Evolutionary conservation across 2,888 invertebrate species (phyloP), one percentile per base, ranked within the genome.

Genomic region (Zonitis immaculata): DNA sequence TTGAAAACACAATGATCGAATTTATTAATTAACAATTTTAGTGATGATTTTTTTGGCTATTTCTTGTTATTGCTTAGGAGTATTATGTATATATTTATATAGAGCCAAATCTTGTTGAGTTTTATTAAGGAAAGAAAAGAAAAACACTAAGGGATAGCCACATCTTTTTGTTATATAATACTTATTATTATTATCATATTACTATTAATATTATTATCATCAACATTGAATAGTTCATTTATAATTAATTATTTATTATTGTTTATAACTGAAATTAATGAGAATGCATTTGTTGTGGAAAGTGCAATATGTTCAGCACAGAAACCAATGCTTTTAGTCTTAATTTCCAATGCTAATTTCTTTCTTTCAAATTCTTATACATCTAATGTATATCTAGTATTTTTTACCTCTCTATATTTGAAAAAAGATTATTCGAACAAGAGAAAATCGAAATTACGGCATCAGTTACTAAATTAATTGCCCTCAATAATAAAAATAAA

Each of bases 1-100:
- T 82, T 95, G 71, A 94, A 93, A 81, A 91, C 89, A 78, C 93
- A 94, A 89, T 90, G 89, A 88, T 85, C 80, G 9, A 35, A 16
- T 18, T 35, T 35, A 35, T 35, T 35, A 35, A 35, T 56, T 22
- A 44, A 44, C 20, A 26, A 49, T n/a, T n/a, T n/a, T 45, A 49
- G 42, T 44, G 46, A 46, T 44, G 49, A 51, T n/a, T n/a, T n/a
- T 49, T 54, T 49, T 64, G 35, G 58, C 60, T 62, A 65, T 64
- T 65, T 68, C 68, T 70, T 73, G 72, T 73, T 71, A 68, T 67
- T 61, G 72, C 72, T 73, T 73, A 70, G 71, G 66, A 69, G 68
- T 69, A 69, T 72, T 72, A 65, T 73, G 72, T 73, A 73, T 65
- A 73, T 73, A 73, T 63, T 72, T 73, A 73, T 65, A 73, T 73